Evolutionary conservation across 1,140 invertebrate genomes (phyloP).

Genomic region (Brachionus calyciflorus): DNA sequence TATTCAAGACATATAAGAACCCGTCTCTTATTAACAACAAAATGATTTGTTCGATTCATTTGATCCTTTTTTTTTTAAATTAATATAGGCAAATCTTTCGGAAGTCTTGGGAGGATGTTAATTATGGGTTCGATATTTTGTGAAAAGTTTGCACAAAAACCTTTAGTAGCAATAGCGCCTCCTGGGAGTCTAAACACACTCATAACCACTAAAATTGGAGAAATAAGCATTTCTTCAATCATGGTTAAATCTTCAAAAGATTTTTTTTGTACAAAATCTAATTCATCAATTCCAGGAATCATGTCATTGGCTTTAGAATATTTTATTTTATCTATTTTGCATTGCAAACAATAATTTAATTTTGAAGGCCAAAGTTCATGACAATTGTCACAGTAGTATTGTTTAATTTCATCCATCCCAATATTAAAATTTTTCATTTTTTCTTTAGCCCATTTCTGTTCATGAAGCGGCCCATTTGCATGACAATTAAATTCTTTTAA

Average conservation of each 20-base stretch:
- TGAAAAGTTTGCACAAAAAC: neutral
- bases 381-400: neutral
- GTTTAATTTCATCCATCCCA: neutral
- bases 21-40: neutral
- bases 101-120: neutral
- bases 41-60: neutral
- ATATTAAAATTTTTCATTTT: neutral
- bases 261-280: neutral
- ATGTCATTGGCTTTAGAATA: neutral
- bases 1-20: neutral
- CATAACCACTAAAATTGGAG: neutral
- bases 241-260: constrained; percentile 1
- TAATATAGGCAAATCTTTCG: neutral
- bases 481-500: neutral
- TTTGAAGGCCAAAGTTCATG: neutral
- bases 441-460: neutral
- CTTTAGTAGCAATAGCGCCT: neutral
- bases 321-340: neutral
- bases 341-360: neutral
- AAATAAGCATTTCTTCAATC: constrained; percentile 9
- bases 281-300: constrained; percentile 1
- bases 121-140: neutral
- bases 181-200: neutral
- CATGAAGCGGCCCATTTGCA: neutral
- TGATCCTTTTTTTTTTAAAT: neutral